phyloP scores from a whole-genome alignment of 2,797 vertebrate genomes.

The Gastrophryne carolinensis region DNA sequence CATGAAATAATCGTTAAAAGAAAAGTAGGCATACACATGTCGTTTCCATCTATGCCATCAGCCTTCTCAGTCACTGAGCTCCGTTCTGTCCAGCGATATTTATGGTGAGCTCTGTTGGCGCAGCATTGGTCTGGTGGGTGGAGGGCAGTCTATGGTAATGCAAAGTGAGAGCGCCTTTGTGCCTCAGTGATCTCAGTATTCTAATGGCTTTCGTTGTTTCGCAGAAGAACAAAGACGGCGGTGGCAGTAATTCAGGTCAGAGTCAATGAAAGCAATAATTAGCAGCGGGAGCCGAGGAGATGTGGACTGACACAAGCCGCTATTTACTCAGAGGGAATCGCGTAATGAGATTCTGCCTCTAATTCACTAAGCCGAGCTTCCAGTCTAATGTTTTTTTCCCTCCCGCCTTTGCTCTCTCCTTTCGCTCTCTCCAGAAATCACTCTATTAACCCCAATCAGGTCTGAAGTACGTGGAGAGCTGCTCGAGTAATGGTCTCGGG shows the following conservation, averaged over 20 bases:
- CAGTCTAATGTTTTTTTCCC: slow-evolving; percentile 17
- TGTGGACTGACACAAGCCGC: slow-evolving; percentile 23
- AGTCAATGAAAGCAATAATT: slow-evolving; percentile 26
- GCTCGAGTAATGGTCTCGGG: background rate
- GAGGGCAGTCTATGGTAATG: background rate
- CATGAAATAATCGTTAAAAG: no score
- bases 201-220: background rate
- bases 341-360: slow-evolving; percentile 32
- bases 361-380: slow-evolving; percentile 34
- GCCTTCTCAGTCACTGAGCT: no score
- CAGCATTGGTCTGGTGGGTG: background rate
- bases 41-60: no score
- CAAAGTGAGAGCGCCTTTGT: background rate
- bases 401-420: background rate
- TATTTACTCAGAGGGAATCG: slow-evolving; percentile 38
- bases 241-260: background rate
- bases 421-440: background rate
- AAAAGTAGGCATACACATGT: no score
- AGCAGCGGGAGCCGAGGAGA: slow-evolving; percentile 5
- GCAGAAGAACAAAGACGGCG: background rate
- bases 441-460: background rate
- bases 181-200: background rate
- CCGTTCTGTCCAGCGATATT: background rate
- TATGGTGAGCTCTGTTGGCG: background rate
- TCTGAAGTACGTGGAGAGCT: background rate